Conservation (phyloP, 2,888 invertebrate species). For the Protonemura montana region DNA sequence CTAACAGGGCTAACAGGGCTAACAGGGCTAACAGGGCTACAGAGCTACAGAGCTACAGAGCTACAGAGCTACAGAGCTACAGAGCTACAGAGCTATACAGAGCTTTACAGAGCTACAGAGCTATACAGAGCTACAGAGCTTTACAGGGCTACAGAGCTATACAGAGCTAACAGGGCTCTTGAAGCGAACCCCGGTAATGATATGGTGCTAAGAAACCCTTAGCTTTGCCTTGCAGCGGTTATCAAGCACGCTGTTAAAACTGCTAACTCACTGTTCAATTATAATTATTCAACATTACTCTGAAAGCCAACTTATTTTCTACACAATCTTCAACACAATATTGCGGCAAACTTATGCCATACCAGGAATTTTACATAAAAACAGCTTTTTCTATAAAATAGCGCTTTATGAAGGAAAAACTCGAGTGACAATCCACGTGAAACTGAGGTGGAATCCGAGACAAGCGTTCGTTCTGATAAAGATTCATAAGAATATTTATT, state of each 20-base stretch:
- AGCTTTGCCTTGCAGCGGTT: background rate
- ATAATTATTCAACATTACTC: constrained; percentile 3
- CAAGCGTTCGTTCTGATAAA: background rate
- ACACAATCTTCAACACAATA: background rate
- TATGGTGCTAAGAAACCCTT: background rate
- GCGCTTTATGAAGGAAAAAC: background rate
- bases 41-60: no score
- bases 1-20: no score
- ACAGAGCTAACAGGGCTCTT: background rate
- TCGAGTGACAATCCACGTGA: background rate
- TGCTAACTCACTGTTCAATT: background rate
- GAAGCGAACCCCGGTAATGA: background rate
- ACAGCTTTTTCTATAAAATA: background rate
- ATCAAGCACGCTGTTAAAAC: background rate
- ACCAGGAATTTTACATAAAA: background rate
- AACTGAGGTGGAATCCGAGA: background rate
- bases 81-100: no score
- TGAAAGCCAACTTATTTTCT: background rate
- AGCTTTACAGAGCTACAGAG: no score
- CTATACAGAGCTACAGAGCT: no score
- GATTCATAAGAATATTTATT: background rate
- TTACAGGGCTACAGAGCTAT: no score
- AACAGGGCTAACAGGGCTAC: no score
- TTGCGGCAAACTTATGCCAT: background rate
- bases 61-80: no score